A percentile compares a stretch with the other conserved stretches of the same genome.
Conservation (phyloP, 1,140 invertebrate species). For the Piezodorus guildinii region DNA sequence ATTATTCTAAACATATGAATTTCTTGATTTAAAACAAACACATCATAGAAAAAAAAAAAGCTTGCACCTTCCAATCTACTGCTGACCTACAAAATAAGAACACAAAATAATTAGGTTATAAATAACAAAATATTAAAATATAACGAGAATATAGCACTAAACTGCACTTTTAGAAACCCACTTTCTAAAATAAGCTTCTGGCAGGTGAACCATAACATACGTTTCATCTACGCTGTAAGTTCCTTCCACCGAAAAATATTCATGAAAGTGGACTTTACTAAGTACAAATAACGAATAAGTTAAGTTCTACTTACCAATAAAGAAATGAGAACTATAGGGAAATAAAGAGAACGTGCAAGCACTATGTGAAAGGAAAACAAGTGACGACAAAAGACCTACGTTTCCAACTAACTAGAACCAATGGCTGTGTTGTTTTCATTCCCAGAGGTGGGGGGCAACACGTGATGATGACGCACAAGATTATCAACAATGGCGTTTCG, state of each 20-base stretch:
- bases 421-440: conserved; percentile 12
- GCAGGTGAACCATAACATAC: too few relatives aligned
- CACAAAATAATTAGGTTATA: too few relatives aligned
- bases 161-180: conserved; percentile 1
- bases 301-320: neutral
- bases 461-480: conserved; percentile 10
- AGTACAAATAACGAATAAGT: too few relatives aligned
- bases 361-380: conserved; percentile 13
- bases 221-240: too few relatives aligned
- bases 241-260: too few relatives aligned
- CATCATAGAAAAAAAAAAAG: too few relatives aligned
- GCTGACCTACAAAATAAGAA: too few relatives aligned
- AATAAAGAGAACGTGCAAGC: conserved; percentile 8
- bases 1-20: neutral
- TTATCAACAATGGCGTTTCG: too few relatives aligned
- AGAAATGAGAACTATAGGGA: neutral
- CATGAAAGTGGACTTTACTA: too few relatives aligned
- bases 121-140: too few relatives aligned
- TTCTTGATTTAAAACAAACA: too few relatives aligned
- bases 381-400: conserved; percentile 16
- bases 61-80: too few relatives aligned
- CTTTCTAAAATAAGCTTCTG: neutral
- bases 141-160: neutral
- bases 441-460: conserved; percentile 2
- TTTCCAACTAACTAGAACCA: conserved; percentile 12